Conservation (phyloP, 2,797 vertebrate genomes). For the Typhlichthys eigenmanni region DNA sequence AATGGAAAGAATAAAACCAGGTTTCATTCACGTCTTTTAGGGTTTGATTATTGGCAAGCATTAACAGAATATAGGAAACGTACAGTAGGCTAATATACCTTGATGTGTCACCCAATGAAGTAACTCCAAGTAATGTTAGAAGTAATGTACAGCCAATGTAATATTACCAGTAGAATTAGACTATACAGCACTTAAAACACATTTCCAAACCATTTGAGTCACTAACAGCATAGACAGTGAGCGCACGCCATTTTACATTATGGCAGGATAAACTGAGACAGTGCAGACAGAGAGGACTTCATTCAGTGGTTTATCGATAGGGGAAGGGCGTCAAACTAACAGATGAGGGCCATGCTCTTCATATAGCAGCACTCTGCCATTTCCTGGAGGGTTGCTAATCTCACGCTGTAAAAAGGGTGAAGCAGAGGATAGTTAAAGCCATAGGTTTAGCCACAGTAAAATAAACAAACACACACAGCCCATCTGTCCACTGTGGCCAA, state of each 20-base stretch:
- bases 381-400: constrained; percentile 54
- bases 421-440: constrained; percentile 7
- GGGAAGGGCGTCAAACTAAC: constrained; percentile 24
- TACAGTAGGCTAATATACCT: background rate
- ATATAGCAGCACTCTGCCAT: constrained; percentile 31
- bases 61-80: no score
- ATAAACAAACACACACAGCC: constrained; percentile 21
- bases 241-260: no score
- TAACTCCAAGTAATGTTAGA: background rate
- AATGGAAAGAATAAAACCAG: background rate
- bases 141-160: no score
- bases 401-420: constrained; percentile 33
- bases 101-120: background rate
- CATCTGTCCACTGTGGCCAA: background rate
- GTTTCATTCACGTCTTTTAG: no score
- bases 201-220: background rate
- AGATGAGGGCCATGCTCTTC: constrained; percentile 24
- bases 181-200: background rate
- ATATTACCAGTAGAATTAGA: no score
- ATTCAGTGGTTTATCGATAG: constrained; percentile 45
- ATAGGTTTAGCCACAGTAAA: constrained; percentile 16
- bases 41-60: no score
- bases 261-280: background rate
- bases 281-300: constrained; percentile 18
- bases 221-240: no score